A percentile compares a stretch with the other conserved stretches of the same genome.
Conservation (phyloP, 2,888 invertebrate species). For the Drosophila conformis region DNA sequence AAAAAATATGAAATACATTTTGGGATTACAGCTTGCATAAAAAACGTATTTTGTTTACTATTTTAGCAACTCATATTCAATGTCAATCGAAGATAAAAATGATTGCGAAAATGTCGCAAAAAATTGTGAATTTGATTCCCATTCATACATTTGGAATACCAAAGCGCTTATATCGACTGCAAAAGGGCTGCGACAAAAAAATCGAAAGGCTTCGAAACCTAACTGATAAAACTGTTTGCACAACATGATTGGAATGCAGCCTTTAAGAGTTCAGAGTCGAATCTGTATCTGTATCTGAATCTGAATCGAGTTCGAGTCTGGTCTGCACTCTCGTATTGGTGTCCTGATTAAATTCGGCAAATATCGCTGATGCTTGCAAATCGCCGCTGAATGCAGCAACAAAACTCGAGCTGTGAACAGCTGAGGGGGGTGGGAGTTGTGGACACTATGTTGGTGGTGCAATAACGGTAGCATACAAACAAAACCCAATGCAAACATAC, state of each 20-base stretch:
- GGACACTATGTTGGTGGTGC: slow-evolving; percentile 2
- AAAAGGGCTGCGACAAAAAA: slow-evolving; percentile 1
- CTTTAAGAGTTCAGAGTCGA: slow-evolving; percentile 27
- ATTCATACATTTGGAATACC: not conserved
- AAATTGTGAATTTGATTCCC: not conserved
- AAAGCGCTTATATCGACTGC: slow-evolving; percentile 10
- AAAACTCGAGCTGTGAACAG: slow-evolving; percentile 25
- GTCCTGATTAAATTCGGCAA: slow-evolving; percentile 77
- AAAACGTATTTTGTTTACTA: not conserved
- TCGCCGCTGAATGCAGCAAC: slow-evolving; percentile 66
- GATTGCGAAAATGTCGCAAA: not conserved
- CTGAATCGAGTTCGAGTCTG: slow-evolving; percentile 16
- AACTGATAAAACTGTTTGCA: slow-evolving; percentile 15
- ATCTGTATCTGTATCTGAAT: not conserved
- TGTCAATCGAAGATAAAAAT: not conserved
- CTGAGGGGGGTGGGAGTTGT: slow-evolving; percentile 5
- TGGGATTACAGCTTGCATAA: not conserved
- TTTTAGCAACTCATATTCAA: not conserved
- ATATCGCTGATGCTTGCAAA: slow-evolving; percentile 78
- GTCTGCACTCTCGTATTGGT: slow-evolving; percentile 53
- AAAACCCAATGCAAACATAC: slow-evolving; percentile 76
- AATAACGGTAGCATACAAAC: slow-evolving; percentile 11
- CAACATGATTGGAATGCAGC: slow-evolving; percentile 34
- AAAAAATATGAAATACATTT: not conserved
- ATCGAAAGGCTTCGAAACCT: not conserved